Percentiles rank a stretch among this genome's conserved stretches.
Evolutionary conservation across 1,140 invertebrate species (phyloP).

Genomic region (Macrotrachela quadricornifera): DNA sequence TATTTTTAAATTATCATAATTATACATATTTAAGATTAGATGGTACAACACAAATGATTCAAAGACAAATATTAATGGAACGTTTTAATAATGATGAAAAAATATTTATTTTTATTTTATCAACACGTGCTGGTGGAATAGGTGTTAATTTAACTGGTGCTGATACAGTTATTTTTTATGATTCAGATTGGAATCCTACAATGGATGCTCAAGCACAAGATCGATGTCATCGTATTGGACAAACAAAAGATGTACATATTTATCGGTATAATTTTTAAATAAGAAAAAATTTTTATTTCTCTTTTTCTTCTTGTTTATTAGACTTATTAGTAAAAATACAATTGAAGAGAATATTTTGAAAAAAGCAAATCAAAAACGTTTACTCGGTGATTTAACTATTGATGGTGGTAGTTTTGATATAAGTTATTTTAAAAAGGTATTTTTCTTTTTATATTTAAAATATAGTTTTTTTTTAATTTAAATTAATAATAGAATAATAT

Average conservation of each 20-base stretch:
- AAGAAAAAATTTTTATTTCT: too few relatives aligned
- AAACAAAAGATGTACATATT: conserved; percentile 96
- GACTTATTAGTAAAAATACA: conserved; percentile 81
- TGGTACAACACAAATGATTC: conserved; percentile 85
- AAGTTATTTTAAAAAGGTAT: conserved; percentile 35
- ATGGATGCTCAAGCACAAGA: conserved; percentile 98
- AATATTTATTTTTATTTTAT: conserved; percentile 92
- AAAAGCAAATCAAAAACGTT: conserved; percentile 89
- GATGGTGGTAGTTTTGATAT: conserved; percentile 97
- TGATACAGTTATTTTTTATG: conserved; percentile 98
- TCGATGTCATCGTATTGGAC: conserved; percentile 90
- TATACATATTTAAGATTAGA: conserved; percentile 87
- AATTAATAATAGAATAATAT: too few relatives aligned
- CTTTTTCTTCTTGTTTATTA: conserved; percentile 9
- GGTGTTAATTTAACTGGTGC: conserved; percentile 96
- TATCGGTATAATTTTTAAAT: conserved; percentile 33
- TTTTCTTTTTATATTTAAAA: too few relatives aligned
- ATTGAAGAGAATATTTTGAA: conserved; percentile 98
- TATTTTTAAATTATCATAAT: conserved; percentile 86
- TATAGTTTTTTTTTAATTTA: too few relatives aligned
- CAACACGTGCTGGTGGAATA: conserved; percentile 86
- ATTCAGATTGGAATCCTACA: conserved; percentile 99
- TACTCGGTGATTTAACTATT: conserved; percentile 86
- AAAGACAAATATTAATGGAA: conserved; percentile 86
- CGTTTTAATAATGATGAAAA: conserved; percentile 80